A percentile compares a stretch with the other conserved stretches of the same genome.
Evolutionary conservation across 1,140 invertebrate species (phyloP).

Genomic region (Plodia interpunctella): DNA sequence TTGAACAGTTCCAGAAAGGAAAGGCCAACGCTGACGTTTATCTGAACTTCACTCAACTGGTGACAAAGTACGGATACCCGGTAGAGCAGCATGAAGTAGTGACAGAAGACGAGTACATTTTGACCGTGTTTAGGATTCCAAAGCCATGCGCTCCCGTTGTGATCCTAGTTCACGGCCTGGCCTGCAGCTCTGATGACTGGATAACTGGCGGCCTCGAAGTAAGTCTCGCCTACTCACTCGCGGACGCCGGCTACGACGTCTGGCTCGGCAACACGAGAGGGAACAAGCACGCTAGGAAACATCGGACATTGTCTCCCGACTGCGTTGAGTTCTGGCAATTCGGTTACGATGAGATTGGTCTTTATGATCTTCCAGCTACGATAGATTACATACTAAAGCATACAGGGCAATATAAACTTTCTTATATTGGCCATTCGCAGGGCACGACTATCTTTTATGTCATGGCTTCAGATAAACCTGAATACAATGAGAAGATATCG

Average conservation of each 20-base stretch:
- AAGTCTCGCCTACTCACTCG: slow-evolving; percentile 79
- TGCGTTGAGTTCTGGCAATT: slow-evolving; percentile 79
- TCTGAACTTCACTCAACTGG: slow-evolving; percentile 34
- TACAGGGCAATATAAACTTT: slow-evolving; percentile 66
- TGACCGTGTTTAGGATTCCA: slow-evolving; percentile 42
- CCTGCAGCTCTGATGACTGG: slow-evolving; percentile 82
- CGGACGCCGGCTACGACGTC: slow-evolving; percentile 82
- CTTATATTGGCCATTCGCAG: slow-evolving; percentile 69
- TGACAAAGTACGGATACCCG: slow-evolving; percentile 39
- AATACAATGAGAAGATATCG: slow-evolving; percentile 79
- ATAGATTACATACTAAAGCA: slow-evolving; percentile 79
- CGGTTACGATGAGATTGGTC: slow-evolving; percentile 79
- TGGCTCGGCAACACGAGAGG: slow-evolving; percentile 85
- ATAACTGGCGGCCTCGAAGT: slow-evolving; percentile 80
- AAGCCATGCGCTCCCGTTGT: slow-evolving; percentile 58
- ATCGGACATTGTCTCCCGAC: slow-evolving; percentile 74
- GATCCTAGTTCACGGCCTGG: slow-evolving; percentile 83
- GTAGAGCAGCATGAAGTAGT: slow-evolving; percentile 34
- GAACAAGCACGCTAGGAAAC: slow-evolving; percentile 80
- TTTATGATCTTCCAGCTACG: slow-evolving; percentile 81
- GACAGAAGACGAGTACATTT: slow-evolving; percentile 45
- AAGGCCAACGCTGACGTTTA: slow-evolving; percentile 29
- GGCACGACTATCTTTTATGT: slow-evolving; percentile 80
- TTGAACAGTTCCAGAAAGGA: slow-evolving; percentile 20
- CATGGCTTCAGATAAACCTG: slow-evolving; percentile 78